Evolutionary conservation across 1,140 invertebrate species (phyloP), one percentile per base, ranked within the genome.

Genomic region (Pygmarrhopalites habei): DNA sequence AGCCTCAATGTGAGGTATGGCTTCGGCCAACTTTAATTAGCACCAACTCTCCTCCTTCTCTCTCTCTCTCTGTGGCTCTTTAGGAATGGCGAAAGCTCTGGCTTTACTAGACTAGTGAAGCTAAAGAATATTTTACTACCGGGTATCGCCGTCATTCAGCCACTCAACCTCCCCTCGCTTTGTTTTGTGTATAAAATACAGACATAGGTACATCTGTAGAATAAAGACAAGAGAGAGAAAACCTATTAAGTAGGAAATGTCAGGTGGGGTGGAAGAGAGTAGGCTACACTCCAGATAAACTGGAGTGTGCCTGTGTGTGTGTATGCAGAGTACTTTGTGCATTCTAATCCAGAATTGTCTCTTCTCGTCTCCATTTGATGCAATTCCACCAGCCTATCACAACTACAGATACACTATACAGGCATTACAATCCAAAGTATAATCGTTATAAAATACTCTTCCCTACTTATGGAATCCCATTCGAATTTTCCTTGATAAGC

Each of bases 1-100:
- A 67, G 61, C 56, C 49, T 63, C 57, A 62, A 26, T 41, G 61
- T 67, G 65, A 67, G 61, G 63, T 67, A 67, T 67, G 65, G 61
- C 65, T 67, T 63, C 47, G 46, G 32, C 47, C 26, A 51, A 49
- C 46, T 62, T 67, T 67, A 67, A 67, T 67, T 67, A 67, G 65
- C 65, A 67, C 56, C 14, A 60, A 28, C 43, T 49, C 19, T 32
- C 35, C n/a, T n/a, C 23, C 19, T 19, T 7, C 46, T 49, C 23
- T 23, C 46, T 21, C 19, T 12, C 46, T 49, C 46, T 23, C 12
- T 17, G 35, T 39, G 17, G 7, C 35, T 39, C 35, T 17, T 17
- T 39, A 7, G 10, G 35, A 10, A 7, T 17, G 7, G 35, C 17
- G 10, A 10, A 10, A 10, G 10, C 35, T 39, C 10, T 39, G 35